phyloP scores from a whole-genome alignment of 2,888 invertebrate genomes.

The Spatulosminthurus flaviceps region DNA sequence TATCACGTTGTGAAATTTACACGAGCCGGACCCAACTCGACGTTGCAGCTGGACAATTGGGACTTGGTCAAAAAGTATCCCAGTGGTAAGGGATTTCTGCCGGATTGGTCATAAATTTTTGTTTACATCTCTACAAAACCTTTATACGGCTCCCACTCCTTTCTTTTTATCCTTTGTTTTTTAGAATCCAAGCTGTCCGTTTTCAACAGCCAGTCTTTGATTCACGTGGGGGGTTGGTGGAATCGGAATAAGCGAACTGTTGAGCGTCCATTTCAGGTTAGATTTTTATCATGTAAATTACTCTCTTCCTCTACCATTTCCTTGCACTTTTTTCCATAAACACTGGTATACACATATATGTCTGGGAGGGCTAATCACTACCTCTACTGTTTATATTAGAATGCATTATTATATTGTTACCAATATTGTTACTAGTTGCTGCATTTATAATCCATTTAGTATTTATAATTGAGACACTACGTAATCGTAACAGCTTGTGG shows the following conservation, averaged over 20 bases:
- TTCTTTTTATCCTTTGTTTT: conserved; percentile 11
- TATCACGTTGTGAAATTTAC: conserved; percentile 94
- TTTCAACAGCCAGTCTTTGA: conserved; percentile 90
- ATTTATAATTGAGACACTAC: no score
- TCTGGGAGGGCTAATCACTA: no score
- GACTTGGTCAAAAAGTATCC: conserved; percentile 86
- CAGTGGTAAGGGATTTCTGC: conserved; percentile 72
- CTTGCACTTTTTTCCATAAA: not conserved
- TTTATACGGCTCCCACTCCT: no score
- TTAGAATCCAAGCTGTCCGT: conserved; percentile 78
- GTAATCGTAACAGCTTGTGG: no score
- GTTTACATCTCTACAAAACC: conserved; percentile 39
- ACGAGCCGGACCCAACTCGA: conserved; percentile 86
- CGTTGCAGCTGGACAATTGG: conserved; percentile 90
- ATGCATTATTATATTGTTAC: not conserved
- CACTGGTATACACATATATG: not conserved
- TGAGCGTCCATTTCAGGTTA: conserved; percentile 77
- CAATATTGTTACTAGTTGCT: no score
- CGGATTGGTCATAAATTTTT: conserved; percentile 37
- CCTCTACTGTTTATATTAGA: not conserved
- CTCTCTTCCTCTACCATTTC: conserved; percentile 15
- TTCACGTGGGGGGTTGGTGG: conserved; percentile 88
- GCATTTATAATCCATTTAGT: no score
- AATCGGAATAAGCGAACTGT: conserved; percentile 73
- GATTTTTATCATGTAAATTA: conserved; percentile 6